Evolutionary conservation across 1,140 invertebrate species (phyloP).

Genomic region (Zaprionus vittiger): DNA sequence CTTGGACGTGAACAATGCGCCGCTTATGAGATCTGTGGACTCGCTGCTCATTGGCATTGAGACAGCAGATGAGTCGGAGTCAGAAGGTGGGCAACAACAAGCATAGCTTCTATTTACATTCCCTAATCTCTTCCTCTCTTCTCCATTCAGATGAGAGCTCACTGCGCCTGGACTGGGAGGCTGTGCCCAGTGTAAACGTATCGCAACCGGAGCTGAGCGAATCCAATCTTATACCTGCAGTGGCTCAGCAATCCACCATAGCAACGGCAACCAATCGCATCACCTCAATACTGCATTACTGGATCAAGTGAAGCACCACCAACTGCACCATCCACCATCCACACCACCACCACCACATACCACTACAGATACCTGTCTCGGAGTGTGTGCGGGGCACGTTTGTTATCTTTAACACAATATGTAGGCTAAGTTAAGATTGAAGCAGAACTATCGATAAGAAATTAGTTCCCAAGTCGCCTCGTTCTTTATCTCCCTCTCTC

Average conservation of each 20-base stretch:
- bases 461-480: conserved; percentile 2
- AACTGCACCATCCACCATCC: not conserved
- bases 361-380: conserved; percentile 23
- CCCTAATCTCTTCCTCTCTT: not conserved
- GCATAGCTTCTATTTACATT: not conserved
- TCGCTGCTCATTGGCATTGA: conserved; percentile 87
- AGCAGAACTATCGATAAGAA: not conserved
- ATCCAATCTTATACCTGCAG: conserved; percentile 81
- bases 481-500: not conserved
- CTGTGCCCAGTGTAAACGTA: conserved; percentile 85
- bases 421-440: conserved; percentile 22
- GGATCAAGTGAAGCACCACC: conserved; percentile 68
- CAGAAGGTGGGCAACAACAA: conserved; percentile 83
- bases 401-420: conserved; percentile 22
- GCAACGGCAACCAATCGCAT: conserved; percentile 88
- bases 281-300: conserved; percentile 87
- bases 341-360: conserved; percentile 1
- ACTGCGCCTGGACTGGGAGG: conserved; percentile 89
- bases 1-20: conserved; percentile 74
- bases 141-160: conserved; percentile 86
- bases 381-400: not conserved
- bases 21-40: conserved; percentile 85
- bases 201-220: conserved; percentile 67
- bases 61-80: conserved; percentile 88
- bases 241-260: conserved; percentile 86